Conservation (phyloP, 2,888 invertebrate species). For the Meghimatium bilineatum region DNA sequence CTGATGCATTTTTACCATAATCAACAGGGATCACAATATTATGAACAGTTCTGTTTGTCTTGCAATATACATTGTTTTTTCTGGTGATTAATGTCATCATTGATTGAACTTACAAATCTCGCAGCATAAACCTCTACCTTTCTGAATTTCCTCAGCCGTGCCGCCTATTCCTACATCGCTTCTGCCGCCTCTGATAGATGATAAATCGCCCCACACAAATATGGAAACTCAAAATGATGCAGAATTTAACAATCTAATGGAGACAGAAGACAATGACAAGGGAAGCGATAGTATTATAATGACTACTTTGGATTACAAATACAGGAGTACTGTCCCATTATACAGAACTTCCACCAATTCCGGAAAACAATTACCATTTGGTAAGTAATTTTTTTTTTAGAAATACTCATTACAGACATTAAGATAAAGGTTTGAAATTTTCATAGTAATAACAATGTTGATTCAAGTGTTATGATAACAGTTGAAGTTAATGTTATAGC, state of each 20-base stretch:
- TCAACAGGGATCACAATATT: too few species aligned
- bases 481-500: too few species aligned
- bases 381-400: conserved; percentile 33
- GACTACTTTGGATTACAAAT: conserved; percentile 31
- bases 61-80: too few species aligned
- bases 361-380: conserved; percentile 45
- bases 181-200: conserved; percentile 50
- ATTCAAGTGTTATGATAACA: too few species aligned
- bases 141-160: conserved; percentile 37
- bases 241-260: neutral
- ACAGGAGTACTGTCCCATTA: conserved; percentile 40
- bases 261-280: conserved; percentile 4
- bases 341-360: conserved; percentile 13
- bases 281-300: conserved; percentile 37
- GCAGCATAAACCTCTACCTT: too few species aligned
- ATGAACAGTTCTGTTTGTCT: too few species aligned
- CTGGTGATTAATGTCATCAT: too few species aligned
- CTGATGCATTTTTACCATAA: too few species aligned
- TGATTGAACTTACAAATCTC: too few species aligned
- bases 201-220: conserved; percentile 1
- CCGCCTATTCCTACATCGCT: conserved; percentile 47
- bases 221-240: neutral
- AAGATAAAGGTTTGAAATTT: too few species aligned
- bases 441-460: too few species aligned
- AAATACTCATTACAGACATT: too few species aligned